phyloP scores from a whole-genome alignment of 2,797 vertebrate genomes.

The Poeciliopsis presidionis region DNA sequence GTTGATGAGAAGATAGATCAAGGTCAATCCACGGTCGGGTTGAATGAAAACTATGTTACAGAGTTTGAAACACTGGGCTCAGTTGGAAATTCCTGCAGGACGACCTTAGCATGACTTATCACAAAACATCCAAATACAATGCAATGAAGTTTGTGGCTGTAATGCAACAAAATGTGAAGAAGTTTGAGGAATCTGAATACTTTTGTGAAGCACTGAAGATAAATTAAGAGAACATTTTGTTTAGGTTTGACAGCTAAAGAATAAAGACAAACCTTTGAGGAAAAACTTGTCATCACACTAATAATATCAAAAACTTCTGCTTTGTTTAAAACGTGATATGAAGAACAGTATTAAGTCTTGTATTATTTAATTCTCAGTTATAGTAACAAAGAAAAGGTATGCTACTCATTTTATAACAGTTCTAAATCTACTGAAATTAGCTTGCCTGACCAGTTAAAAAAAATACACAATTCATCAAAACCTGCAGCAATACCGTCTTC shows the following conservation, averaged over 20 bases:
- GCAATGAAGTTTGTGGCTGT: no score
- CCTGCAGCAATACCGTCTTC: background rate
- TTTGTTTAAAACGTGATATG: background rate
- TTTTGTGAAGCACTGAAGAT: background rate
- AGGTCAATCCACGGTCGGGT: background rate
- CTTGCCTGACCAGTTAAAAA: background rate
- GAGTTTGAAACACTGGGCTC: background rate
- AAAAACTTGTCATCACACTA: background rate
- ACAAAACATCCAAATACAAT: background rate
- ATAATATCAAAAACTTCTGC: background rate
- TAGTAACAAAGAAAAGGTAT: background rate
- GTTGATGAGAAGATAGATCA: background rate
- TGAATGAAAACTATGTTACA: background rate
- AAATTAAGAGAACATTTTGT: background rate
- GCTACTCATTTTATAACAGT: background rate
- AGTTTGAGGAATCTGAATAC: background rate
- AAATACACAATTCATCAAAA: background rate
- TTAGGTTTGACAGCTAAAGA: background rate
- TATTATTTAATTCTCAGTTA: background rate
- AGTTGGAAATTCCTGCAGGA: background rate
- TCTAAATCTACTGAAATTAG: background rate
- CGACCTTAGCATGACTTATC: background rate
- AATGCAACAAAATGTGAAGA: no score
- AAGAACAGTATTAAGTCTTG: background rate
- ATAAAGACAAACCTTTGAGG: background rate